A percentile compares a stretch with the other conserved stretches of the same genome.
Conservation (phyloP, 2,888 invertebrate genomes). For the Pardosa pseudoannulata region DNA sequence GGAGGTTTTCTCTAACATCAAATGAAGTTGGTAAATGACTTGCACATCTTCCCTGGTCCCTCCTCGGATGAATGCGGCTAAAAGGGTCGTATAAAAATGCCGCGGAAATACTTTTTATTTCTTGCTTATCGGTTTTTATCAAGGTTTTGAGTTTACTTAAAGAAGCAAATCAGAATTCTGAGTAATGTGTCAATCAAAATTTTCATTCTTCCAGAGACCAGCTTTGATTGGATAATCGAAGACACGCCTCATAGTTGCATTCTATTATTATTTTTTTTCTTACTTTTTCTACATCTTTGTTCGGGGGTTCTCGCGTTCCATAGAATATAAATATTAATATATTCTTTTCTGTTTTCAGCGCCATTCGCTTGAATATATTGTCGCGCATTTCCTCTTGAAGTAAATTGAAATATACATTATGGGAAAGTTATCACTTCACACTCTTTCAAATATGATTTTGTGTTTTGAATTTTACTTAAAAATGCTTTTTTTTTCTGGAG, state of each 20-base stretch:
- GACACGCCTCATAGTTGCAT: constrained; percentile 49
- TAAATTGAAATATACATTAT: no score
- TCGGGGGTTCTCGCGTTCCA: not conserved
- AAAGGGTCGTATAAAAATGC: not conserved
- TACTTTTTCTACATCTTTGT: not conserved
- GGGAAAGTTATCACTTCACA: no score
- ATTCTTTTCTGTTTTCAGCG: not conserved
- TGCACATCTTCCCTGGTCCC: not conserved
- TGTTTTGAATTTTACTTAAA: no score
- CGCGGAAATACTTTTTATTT: not conserved
- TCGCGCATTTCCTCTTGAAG: no score
- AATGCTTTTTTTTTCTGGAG: no score
- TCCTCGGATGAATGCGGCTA: not conserved
- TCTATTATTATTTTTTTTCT: constrained; percentile 3
- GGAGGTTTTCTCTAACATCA: constrained; percentile 18
- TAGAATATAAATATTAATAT: not conserved
- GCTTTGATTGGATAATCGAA: constrained; percentile 34
- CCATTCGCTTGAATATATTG: not conserved
- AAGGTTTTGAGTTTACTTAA: not conserved
- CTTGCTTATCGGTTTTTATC: constrained; percentile 7
- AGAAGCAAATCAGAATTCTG: constrained; percentile 6
- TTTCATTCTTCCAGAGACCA: not conserved
- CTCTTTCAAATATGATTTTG: no score
- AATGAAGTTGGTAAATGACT: constrained; percentile 3
- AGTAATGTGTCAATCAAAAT: constrained; percentile 61